Conservation (phyloP, 2,113 vertebrate genomes). For the Apteryx owenii region DNA sequence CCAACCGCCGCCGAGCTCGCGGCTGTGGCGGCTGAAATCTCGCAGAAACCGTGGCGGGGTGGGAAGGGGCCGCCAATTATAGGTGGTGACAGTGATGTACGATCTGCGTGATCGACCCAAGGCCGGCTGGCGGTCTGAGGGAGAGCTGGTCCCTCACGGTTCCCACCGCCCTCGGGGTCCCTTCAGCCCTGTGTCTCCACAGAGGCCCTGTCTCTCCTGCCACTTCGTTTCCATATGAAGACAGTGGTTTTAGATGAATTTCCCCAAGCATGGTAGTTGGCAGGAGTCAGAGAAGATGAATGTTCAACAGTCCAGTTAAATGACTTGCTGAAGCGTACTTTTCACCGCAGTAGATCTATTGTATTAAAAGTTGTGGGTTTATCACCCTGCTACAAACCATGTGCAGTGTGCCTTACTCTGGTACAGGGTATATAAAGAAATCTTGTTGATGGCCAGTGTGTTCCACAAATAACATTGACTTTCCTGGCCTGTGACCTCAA, state of each 20-base stretch:
- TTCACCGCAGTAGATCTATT: not conserved
- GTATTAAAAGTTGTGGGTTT: not conserved
- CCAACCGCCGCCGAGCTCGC: fast-evolving
- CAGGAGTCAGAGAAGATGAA: not conserved
- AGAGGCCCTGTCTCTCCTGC: fast-evolving
- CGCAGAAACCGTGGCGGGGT: fast-evolving
- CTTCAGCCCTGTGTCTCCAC: fast-evolving
- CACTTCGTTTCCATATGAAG: not conserved
- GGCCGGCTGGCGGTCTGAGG: too few relatives aligned
- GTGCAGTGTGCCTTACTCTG: not conserved
- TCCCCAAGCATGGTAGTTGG: not conserved
- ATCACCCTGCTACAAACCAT: too few relatives aligned
- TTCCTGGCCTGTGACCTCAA: not conserved
- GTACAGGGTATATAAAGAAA: fast-evolving
- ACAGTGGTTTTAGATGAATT: not conserved
- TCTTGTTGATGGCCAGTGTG: not conserved
- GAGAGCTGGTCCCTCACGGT: not conserved
- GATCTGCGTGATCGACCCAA: fast-evolving
- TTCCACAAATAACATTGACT: not conserved
- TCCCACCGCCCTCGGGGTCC: not conserved
- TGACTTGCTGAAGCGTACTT: not conserved
- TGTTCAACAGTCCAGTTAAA: not conserved
- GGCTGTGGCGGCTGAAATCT: fast-evolving
- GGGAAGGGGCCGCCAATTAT: fast-evolving
- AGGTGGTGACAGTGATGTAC: fast-evolving